phyloP scores from a whole-genome alignment of 2,888 invertebrate genomes.

The Seira ritae region DNA sequence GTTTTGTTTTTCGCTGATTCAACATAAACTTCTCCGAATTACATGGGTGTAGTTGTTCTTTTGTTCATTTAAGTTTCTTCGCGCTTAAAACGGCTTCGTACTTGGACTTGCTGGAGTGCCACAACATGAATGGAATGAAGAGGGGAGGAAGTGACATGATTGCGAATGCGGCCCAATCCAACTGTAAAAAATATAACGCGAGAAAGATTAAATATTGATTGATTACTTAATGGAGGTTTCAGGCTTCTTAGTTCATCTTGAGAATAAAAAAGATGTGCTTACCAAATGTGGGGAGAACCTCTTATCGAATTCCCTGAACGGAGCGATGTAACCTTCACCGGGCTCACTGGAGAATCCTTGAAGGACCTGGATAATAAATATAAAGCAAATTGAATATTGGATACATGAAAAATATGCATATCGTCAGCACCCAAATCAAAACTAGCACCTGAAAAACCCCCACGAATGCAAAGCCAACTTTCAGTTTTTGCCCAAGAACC shows the following conservation, averaged over 20 bases:
- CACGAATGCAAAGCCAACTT: too few relatives aligned
- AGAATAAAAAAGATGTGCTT: constrained; percentile 62
- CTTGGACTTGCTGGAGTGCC: constrained; percentile 96
- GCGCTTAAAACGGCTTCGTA: constrained; percentile 81
- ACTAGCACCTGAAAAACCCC: too few relatives aligned
- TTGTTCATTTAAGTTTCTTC: constrained; percentile 71
- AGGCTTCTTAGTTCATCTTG: too few relatives aligned
- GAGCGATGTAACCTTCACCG: constrained; percentile 95
- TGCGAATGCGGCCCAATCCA: constrained; percentile 98
- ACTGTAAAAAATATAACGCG: constrained; percentile 75
- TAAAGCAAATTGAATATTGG: neutral
- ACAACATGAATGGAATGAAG: constrained; percentile 94
- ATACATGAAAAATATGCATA: neutral
- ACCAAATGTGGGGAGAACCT: constrained; percentile 97
- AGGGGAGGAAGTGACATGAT: constrained; percentile 97
- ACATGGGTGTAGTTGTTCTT: neutral
- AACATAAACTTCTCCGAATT: neutral
- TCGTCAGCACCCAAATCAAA: constrained; percentile 1
- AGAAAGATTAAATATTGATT: too few relatives aligned
- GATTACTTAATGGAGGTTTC: too few relatives aligned
- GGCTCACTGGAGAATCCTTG: constrained; percentile 85
- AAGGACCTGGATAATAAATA: constrained; percentile 56
- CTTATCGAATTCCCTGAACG: constrained; percentile 94
- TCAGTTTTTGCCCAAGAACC: too few relatives aligned
- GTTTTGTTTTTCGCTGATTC: too few relatives aligned